Evolutionary conservation across 2,113 vertebrate species (phyloP), one percentile per base, ranked within the genome.

Genomic region (Sinocyclocheilus rhinocerous): DNA sequence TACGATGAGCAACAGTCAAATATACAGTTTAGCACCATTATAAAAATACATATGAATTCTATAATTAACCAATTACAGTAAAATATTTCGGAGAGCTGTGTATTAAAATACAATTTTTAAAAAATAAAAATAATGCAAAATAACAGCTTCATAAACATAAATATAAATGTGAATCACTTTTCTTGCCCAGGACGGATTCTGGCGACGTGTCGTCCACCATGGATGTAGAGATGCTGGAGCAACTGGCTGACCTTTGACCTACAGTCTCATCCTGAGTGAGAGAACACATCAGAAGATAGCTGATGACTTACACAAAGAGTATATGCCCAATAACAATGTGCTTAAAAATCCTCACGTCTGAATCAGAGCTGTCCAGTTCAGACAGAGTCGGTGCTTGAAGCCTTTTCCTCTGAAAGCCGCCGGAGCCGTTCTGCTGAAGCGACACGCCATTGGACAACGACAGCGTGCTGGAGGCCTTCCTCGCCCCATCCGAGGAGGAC

Each of bases 311-410:
- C 36, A n/a, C 22, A 9, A 2, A 12, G 4, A 5, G 5, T 22
- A 73, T n/a, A 29, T 13, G 8, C 1, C 7, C 57, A 45, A 26
- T 1, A 20, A 24, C 18, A 0, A 36, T 4, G 24, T 13, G 65
- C 13, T 72, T 65, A 92, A 39, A 4, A 6, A 26, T 55, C 18
- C 96, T 94, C 75, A 99, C 98, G 90, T 99, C 98, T 0, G 98
- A 99, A 91, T 99, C 98, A 0, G 97, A 99, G 94, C 96, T 98
- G 91, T 96, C 96, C 84, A 99, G 93, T 90, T 99, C 98, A 0
- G 98, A 94, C 50, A 99, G 90, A 0, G 97, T 97, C 1, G 98
- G 98, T 36, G 98, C 98, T 89, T 98, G 95, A 61, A 99, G 96
- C 76, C 95, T 96, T 91, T 97, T 99, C 84, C 95, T 94, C 87